Conservation (phyloP, 2,113 vertebrate species). For the Varanus salvator region DNA sequence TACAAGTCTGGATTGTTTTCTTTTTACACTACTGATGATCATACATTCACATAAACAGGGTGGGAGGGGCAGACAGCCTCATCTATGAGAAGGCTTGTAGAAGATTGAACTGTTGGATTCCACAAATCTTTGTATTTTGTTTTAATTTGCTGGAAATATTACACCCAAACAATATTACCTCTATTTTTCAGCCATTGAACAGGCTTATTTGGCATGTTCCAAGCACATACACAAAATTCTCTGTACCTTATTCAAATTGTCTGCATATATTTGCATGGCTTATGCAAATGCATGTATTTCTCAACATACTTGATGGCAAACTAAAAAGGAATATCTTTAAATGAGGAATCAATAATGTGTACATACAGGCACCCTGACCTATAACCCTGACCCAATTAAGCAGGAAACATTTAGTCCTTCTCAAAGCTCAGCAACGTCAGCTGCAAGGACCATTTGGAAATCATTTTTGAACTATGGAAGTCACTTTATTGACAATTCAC, state of each 20-base stretch:
- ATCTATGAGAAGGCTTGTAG: not conserved
- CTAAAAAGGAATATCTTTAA: slow-evolving; percentile 10
- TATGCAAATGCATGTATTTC: slow-evolving; percentile 34
- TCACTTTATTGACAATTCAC: slow-evolving; percentile 38
- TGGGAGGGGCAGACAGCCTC: not conserved
- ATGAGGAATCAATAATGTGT: slow-evolving; percentile 29
- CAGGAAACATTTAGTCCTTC: not conserved
- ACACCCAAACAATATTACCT: slow-evolving; percentile 28
- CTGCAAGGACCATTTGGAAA: not conserved
- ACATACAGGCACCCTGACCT: not conserved
- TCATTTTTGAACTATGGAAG: slow-evolving; percentile 48
- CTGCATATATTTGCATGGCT: slow-evolving; percentile 37
- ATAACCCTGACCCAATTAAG: not conserved
- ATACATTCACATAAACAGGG: not conserved
- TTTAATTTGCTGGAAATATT: slow-evolving; percentile 21
- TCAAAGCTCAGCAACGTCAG: slow-evolving; percentile 5
- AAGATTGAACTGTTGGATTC: not conserved
- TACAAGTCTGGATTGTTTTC: not conserved
- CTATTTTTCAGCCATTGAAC: slow-evolving; percentile 24
- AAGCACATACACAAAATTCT: slow-evolving; percentile 27
- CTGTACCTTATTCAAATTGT: slow-evolving; percentile 33
- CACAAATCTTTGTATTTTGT: slow-evolving; percentile 26
- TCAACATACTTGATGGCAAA: slow-evolving; percentile 17
- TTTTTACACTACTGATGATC: not conserved
- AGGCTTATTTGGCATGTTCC: slow-evolving; percentile 22